Conservation (phyloP, 37 sponge, comb jelly and placozoan genomes). For the Chondrilla cf. caribensis region DNA sequence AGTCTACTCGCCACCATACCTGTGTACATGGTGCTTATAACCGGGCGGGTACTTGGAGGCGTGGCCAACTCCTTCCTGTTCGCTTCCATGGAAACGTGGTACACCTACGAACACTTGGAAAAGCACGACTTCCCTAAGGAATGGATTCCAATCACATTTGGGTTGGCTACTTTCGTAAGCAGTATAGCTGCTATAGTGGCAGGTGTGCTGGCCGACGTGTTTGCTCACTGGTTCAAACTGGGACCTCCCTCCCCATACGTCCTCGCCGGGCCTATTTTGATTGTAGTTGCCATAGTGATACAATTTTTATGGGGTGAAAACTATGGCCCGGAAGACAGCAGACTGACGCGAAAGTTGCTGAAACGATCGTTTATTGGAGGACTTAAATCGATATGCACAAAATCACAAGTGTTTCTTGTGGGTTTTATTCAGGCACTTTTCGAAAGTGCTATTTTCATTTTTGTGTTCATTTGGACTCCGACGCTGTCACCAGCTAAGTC, state of each 20-base stretch:
- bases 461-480: conserved; percentile 76
- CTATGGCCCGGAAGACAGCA: conserved; percentile 31
- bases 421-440: conserved; percentile 70
- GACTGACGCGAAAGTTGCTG: background rate
- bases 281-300: conserved; percentile 26
- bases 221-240: conserved; percentile 54
- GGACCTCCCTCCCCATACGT: conserved; percentile 62
- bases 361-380: conserved; percentile 43
- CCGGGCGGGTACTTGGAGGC: conserved; percentile 73
- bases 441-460: conserved; percentile 69
- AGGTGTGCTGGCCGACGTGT: conserved; percentile 57
- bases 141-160: conserved; percentile 73
- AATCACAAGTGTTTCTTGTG: conserved; percentile 56
- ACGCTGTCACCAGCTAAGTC: conserved; percentile 42
- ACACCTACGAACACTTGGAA: conserved; percentile 59
- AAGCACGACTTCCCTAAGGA: conserved; percentile 76
- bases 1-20: conserved; percentile 43
- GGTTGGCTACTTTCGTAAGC: conserved; percentile 59
- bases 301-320: conserved; percentile 55
- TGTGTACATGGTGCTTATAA: conserved; percentile 43
- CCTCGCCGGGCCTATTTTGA: conserved; percentile 45
- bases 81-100: conserved; percentile 72
- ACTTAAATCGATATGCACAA: conserved; percentile 35
- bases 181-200: conserved; percentile 70
- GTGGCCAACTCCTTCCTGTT: conserved; percentile 66